Evolutionary conservation across 2,797 vertebrate species (phyloP), one percentile per base, ranked within the genome.

Genomic region (Lepus oiostolus): DNA sequence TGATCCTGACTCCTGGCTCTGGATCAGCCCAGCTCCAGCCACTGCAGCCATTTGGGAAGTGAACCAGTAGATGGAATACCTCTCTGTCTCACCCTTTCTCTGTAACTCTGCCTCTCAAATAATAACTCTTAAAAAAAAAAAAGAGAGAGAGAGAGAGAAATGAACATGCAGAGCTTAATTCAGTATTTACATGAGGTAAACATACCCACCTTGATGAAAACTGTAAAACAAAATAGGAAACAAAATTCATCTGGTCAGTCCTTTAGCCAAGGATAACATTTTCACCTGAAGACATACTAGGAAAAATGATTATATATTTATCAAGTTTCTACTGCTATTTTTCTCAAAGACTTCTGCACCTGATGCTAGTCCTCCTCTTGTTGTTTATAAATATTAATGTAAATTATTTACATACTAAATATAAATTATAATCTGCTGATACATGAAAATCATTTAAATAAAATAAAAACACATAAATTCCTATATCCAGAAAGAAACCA

Each of bases 381-480:
- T 58, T 76, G 8, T 13, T 17, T 58, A 58, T 17, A 58, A 58
- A 58, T 58, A 19, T 47, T 47, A 19, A 58, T 58, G 16, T 19
- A 47, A 47, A 47, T 47, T 47, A 58, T 58, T 58, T 58, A 58
- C 17, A 58, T 5, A 58, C 54, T 58, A 14, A 88, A 76, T 3
- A 88, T 9, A 90, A 88, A 30, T 67, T 76, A 60, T 9, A 79
- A 70, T 63, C 67, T 63, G 9, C 35, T 85, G 84, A 65, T 62
- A 76, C 77, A 4, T 50, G 72, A 38, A 84, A 86, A 38, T 11
- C 72, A 87, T 90, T 84, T 75, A 28, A 79, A 75, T 84, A 74
- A 95, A 85, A 42, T 68, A n/a, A 88, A 84, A 91, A 91, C 38
- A 30, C 67, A 4, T 50, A 83, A n/a, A 94, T 47, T 79, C 60